phyloP scores from a whole-genome alignment of 2,797 vertebrate genomes.

The Chromobotia macracanthus region DNA sequence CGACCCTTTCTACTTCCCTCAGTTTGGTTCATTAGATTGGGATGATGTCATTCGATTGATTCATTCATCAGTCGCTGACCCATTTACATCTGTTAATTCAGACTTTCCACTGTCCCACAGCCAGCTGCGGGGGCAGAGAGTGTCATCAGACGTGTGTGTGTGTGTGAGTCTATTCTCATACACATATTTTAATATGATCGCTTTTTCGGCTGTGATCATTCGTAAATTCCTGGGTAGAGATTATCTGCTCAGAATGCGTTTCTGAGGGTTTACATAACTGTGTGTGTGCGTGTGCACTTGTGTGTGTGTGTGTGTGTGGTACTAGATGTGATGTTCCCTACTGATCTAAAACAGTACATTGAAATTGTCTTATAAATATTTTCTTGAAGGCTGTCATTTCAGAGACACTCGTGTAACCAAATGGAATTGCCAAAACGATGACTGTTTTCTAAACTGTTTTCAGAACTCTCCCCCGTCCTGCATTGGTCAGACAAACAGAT shows the following conservation, averaged over 20 bases:
- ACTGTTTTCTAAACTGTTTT: too few species aligned
- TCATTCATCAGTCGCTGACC: constrained; percentile 39
- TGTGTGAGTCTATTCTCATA: constrained; percentile 31
- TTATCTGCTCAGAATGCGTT: constrained; percentile 6
- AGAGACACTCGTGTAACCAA: not conserved
- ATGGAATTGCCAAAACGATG: not conserved
- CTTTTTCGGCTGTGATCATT: constrained; percentile 32
- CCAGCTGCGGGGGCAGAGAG: not conserved
- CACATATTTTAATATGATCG: not conserved
- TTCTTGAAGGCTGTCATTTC: not conserved
- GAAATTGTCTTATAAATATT: constrained; percentile 17
- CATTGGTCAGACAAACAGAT: too few species aligned
- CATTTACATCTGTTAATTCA: constrained; percentile 32
- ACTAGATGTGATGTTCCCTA: constrained; percentile 54
- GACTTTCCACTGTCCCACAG: constrained; percentile 21
- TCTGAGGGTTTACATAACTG: constrained; percentile 45
- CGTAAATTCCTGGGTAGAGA: constrained; percentile 27
- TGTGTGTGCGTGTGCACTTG: constrained; percentile 1
- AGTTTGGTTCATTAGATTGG: not conserved
- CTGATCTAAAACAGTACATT: constrained; percentile 50
- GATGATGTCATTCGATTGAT: constrained; percentile 33
- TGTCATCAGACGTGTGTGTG: constrained; percentile 5
- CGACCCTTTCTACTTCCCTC: not conserved
- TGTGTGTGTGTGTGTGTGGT: not conserved
- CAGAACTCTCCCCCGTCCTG: too few species aligned